Conservation (phyloP, 2,888 invertebrate genomes). For the Hyposoter didymator region DNA sequence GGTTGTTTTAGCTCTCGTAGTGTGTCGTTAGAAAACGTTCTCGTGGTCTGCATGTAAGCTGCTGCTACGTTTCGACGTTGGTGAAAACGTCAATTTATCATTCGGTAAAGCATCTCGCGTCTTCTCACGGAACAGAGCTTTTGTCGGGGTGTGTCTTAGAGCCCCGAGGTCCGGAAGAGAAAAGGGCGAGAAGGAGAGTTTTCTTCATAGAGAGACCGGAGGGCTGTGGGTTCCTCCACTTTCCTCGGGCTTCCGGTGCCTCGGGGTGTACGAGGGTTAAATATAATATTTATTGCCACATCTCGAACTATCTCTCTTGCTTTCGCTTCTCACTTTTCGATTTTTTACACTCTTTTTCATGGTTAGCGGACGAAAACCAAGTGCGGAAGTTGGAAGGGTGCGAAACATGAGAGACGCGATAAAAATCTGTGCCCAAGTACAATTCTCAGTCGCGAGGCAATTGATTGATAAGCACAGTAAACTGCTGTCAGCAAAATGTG, state of each 20-base stretch:
- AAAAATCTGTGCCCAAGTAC: not conserved
- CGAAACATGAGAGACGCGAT: constrained; percentile 8
- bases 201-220: constrained; percentile 38
- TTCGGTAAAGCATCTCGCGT: constrained; percentile 47
- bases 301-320: constrained; percentile 28
- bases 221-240: constrained; percentile 61
- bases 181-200: constrained; percentile 19
- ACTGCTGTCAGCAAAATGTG: too few relatives aligned
- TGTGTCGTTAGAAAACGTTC: not conserved
- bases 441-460: constrained; percentile 6
- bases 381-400: constrained; percentile 33
- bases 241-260: constrained; percentile 63
- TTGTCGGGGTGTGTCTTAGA: constrained; percentile 16
- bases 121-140: constrained; percentile 34
- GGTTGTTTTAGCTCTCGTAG: constrained; percentile 11
- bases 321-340: constrained; percentile 14
- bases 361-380: constrained; percentile 30
- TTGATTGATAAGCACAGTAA: not conserved
- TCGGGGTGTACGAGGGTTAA: constrained; percentile 58
- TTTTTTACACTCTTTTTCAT: constrained; percentile 23
- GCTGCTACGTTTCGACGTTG: constrained; percentile 43
- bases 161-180: constrained; percentile 43
- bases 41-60: constrained; percentile 42
- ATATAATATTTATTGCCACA: constrained; percentile 67
- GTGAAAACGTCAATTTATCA: constrained; percentile 70